phyloP scores from a whole-genome alignment of 2,797 vertebrate genomes.

The Stomatorhinus walkeri region DNA sequence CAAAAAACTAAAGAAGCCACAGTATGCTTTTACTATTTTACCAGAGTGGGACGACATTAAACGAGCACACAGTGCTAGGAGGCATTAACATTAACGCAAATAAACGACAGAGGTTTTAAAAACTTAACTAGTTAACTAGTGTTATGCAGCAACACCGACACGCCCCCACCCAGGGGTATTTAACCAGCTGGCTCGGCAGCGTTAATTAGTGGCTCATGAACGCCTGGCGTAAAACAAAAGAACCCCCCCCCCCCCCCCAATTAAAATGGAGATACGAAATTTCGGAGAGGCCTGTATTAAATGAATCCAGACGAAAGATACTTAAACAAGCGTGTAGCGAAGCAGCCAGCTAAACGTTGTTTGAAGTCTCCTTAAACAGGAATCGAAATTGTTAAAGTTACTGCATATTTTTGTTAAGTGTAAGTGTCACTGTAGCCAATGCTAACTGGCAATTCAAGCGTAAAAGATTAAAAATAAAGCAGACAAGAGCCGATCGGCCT shows the following conservation, averaged over 20 bases:
- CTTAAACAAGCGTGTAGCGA: not conserved
- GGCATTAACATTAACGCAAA: not conserved
- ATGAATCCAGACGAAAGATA: not conserved
- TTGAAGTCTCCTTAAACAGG: not conserved
- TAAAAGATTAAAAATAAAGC: not conserved
- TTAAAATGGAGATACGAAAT: constrained; percentile 21
- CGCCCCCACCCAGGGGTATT: not conserved
- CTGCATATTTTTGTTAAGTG: not conserved
- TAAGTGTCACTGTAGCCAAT: not conserved
- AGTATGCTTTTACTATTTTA: not conserved
- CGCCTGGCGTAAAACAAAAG: constrained; percentile 12
- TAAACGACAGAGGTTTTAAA: not conserved
- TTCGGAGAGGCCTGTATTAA: constrained; percentile 15
- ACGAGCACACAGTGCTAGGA: not conserved
- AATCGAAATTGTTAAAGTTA: not conserved
- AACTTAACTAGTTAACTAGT: not conserved
- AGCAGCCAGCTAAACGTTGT: not conserved
- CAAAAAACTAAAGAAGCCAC: not conserved
- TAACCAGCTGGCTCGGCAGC: not conserved
- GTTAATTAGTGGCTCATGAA: not conserved
- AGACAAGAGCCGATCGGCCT: constrained; percentile 8
- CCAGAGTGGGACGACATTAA: not conserved
- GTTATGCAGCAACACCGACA: not conserved
- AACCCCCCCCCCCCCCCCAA: not conserved
- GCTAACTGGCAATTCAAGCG: not conserved